Conservation (phyloP, 2,797 vertebrate genomes). For the Pangasius sanitwongsei region DNA sequence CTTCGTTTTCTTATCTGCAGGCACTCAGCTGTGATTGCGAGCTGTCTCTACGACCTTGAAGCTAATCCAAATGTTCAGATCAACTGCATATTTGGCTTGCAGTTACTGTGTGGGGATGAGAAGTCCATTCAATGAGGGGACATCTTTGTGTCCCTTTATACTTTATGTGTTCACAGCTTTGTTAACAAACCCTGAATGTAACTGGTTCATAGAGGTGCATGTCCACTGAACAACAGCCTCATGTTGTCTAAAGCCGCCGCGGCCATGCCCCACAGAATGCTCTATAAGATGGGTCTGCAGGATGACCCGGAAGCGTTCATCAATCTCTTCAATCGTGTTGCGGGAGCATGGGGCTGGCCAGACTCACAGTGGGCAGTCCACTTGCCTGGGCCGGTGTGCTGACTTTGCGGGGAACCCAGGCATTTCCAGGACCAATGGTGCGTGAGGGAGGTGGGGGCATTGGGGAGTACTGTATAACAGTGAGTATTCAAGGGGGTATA, state of each 20-base stretch:
- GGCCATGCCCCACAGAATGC: not conserved
- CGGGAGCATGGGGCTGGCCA: not conserved
- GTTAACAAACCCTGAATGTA: not conserved
- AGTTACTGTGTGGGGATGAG: not conserved
- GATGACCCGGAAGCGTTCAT: not conserved
- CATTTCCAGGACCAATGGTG: no score
- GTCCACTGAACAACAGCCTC: not conserved
- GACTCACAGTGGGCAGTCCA: not conserved
- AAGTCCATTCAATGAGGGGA: not conserved
- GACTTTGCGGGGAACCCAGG: no score
- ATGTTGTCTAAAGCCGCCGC: not conserved
- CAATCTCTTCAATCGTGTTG: not conserved
- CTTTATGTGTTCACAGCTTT: not conserved
- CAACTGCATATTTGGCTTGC: conserved; percentile 10
- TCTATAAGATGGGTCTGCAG: no score
- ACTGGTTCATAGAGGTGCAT: not conserved
- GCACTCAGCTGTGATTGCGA: conserved; percentile 28
- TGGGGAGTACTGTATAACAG: not conserved
- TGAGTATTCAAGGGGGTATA: not conserved
- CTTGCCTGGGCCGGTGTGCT: not conserved
- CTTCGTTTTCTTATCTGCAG: conserved; percentile 26
- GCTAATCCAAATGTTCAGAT: conserved; percentile 16
- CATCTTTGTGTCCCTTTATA: not conserved
- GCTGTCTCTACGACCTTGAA: conserved; percentile 1
- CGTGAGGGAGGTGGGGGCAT: not conserved